Percentiles rank a stretch among this genome's conserved stretches.
These are phyloP conservation scores for Alcedo atthis DNA, from an alignment of 2,797 vertebrate genomes.

Conservation along the genomic window DNA sequence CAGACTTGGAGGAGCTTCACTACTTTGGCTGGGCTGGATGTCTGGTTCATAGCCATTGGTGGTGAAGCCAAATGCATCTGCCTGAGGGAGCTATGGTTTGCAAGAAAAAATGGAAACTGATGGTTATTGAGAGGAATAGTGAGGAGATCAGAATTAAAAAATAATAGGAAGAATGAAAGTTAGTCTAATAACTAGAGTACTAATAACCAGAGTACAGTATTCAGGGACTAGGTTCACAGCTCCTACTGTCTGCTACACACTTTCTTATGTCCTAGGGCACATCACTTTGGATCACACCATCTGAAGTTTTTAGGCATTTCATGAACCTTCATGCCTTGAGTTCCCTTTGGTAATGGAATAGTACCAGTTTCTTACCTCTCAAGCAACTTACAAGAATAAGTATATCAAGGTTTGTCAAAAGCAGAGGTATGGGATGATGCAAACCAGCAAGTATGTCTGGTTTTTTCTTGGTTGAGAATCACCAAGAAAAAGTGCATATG, in stretches of 20 bases:
- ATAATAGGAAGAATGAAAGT: neutral
- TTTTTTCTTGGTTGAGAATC: neutral
- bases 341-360: neutral
- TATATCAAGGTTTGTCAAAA: neutral
- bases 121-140: neutral
- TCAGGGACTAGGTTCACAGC: neutral
- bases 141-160: neutral
- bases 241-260: neutral
- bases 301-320: neutral
- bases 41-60: rapidly evolving
- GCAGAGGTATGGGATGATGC: neutral
- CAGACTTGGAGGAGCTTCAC: neutral
- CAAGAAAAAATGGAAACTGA: neutral
- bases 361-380: neutral
- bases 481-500: neutral
- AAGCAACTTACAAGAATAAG: neutral
- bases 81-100: neutral
- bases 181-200: neutral
- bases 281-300: neutral
- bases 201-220: neutral
- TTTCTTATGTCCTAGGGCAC: neutral
- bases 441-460: rapidly evolving
- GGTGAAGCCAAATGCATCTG: neutral
- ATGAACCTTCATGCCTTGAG: neutral
- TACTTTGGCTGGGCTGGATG: neutral